phyloP scores from a whole-genome alignment of 2,113 vertebrate genomes.

The Oplegnathus fasciatus region DNA sequence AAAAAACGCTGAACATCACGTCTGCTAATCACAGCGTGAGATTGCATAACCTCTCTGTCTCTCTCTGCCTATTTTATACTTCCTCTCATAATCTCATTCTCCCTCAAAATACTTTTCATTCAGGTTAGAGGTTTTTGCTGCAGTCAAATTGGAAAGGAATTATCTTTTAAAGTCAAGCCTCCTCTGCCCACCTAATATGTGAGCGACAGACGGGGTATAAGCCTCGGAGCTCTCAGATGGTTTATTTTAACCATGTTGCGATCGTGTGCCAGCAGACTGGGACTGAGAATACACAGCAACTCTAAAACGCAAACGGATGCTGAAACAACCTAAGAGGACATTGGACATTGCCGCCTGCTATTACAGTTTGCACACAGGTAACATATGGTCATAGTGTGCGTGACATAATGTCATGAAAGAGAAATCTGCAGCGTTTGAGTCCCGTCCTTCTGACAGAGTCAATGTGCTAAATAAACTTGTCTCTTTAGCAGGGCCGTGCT shows the following conservation, averaged over 20 bases:
- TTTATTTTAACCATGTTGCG: conserved; percentile 54
- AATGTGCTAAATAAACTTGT: not conserved
- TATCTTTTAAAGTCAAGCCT: conserved; percentile 66
- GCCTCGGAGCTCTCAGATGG: conserved; percentile 68
- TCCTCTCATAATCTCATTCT: not conserved
- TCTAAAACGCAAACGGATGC: conserved; percentile 55
- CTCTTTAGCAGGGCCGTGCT: conserved; percentile 18
- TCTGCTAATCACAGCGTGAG: not conserved
- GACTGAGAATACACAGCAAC: conserved; percentile 55
- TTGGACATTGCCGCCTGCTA: conserved; percentile 3
- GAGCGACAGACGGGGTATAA: conserved; percentile 71
- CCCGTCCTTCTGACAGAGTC: not conserved
- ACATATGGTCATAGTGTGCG: conserved; percentile 38
- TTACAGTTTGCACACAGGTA: conserved; percentile 36
- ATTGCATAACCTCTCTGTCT: conserved; percentile 9
- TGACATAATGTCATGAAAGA: conserved; percentile 20
- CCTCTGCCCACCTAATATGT: conserved; percentile 59
- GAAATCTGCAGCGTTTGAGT: not conserved
- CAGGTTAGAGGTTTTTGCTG: conserved; percentile 49
- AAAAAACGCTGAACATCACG: conserved; percentile 2
- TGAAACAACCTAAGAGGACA: conserved; percentile 45
- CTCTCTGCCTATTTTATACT: not conserved
- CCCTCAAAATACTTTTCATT: conserved; percentile 44
- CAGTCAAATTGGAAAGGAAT: conserved; percentile 61
- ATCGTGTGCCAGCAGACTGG: conserved; percentile 52